phyloP scores from a whole-genome alignment of 2,888 invertebrate species.

The Ectobius pallidus region DNA sequence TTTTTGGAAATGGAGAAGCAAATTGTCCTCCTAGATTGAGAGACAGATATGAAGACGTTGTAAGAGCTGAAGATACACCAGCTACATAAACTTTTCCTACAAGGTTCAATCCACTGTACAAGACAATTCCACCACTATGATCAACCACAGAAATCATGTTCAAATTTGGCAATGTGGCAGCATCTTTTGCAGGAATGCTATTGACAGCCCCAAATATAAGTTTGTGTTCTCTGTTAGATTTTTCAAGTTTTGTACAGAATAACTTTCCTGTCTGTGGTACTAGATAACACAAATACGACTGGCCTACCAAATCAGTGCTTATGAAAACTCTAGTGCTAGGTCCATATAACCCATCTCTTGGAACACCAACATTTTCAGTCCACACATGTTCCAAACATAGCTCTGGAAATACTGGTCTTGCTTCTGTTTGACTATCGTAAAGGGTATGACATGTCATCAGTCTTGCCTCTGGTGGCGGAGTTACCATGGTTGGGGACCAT shows the following conservation, averaged over 20 bases:
- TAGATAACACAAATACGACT: slow-evolving; percentile 82
- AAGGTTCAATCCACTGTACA: slow-evolving; percentile 82
- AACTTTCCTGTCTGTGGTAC: slow-evolving; percentile 68
- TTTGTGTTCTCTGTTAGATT: slow-evolving; percentile 65
- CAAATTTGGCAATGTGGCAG: slow-evolving; percentile 74
- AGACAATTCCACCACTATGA: slow-evolving; percentile 73
- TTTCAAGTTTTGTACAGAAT: slow-evolving; percentile 70
- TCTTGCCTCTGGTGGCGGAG: slow-evolving; percentile 37
- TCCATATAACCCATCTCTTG: slow-evolving; percentile 57
- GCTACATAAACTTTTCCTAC: slow-evolving; percentile 86
- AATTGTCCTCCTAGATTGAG: slow-evolving; percentile 53
- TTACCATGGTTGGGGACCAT: slow-evolving; percentile 2
- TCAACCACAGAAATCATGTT: slow-evolving; percentile 87
- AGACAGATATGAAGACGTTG: slow-evolving; percentile 58
- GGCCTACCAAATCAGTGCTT: slow-evolving; percentile 84
- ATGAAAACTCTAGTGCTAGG: slow-evolving; percentile 79
- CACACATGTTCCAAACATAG: slow-evolving; percentile 89
- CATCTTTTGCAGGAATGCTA: slow-evolving; percentile 82
- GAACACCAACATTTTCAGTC: slow-evolving; percentile 75
- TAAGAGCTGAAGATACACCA: slow-evolving; percentile 67
- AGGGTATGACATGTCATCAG: slow-evolving; percentile 33
- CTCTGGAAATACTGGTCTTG: slow-evolving; percentile 79
- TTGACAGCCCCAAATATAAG: slow-evolving; percentile 77
- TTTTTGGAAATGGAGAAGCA: slow-evolving; percentile 62
- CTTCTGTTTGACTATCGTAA: slow-evolving; percentile 53